These are phyloP conservation scores for Pipra filicauda DNA, from an alignment of 2,113 vertebrate genomes.

Conservation along the genomic window DNA sequence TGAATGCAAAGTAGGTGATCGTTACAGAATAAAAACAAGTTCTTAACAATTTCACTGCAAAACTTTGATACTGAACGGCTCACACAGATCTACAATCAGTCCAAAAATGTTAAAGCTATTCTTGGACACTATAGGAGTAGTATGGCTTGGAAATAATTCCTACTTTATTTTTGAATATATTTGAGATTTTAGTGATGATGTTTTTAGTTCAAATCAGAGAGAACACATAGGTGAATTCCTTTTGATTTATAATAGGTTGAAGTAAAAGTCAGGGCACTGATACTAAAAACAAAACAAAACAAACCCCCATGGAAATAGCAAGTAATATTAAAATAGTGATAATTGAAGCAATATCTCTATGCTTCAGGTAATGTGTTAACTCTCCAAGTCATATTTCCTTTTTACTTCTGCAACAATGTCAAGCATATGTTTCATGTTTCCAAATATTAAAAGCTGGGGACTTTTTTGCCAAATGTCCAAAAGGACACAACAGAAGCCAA, in stretches of 20 bases:
- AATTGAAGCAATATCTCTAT: not conserved
- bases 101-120: not conserved
- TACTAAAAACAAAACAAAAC: not conserved
- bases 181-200: not conserved
- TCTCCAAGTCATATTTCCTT: not conserved
- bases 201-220: not conserved
- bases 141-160: not conserved
- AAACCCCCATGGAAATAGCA: not conserved
- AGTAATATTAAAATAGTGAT: not conserved
- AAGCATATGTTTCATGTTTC: not conserved
- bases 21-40: not conserved
- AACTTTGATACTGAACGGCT: not conserved
- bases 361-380: not conserved
- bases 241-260: not conserved
- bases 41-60: not conserved
- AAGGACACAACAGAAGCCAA: not conserved
- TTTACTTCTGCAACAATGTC: not conserved
- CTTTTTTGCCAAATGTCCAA: not conserved
- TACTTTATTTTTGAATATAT: not conserved
- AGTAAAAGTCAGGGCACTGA: not conserved
- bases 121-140: not conserved
- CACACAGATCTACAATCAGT: not conserved
- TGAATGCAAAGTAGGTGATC: not conserved
- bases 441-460: not conserved
- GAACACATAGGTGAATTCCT: not conserved